phyloP scores from a whole-genome alignment of 2,113 vertebrate species.

The Oreochromis niloticus region DNA sequence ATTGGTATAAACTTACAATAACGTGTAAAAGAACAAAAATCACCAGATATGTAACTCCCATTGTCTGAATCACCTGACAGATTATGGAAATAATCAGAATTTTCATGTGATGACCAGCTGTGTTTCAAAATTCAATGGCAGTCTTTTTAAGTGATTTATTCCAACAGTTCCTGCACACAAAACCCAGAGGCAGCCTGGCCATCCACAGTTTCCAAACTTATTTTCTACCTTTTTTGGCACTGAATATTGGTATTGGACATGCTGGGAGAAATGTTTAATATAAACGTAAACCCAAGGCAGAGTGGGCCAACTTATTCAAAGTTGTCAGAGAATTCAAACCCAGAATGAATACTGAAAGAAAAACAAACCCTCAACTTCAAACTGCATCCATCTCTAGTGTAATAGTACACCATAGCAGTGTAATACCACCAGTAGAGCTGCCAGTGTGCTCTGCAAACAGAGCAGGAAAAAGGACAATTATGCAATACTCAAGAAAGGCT shows the following conservation, averaged over 20 bases:
- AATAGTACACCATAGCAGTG: background rate
- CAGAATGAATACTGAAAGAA: background rate
- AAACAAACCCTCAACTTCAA: background rate
- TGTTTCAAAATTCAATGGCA: background rate
- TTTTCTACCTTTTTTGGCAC: background rate
- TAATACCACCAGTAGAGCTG: background rate
- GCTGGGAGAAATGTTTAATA: background rate
- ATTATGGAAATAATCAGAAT: background rate
- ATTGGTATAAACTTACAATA: background rate
- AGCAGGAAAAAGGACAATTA: background rate
- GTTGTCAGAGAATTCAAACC: background rate
- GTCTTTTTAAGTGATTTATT: background rate
- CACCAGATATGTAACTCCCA: background rate
- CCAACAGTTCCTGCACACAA: background rate
- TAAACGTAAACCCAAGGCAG: background rate
- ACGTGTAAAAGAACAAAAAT: background rate
- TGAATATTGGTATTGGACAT: background rate
- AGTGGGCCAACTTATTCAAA: background rate
- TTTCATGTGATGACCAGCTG: background rate
- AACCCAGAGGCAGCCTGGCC: background rate
- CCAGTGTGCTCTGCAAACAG: background rate
- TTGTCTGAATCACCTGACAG: background rate
- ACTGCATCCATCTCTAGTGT: background rate
- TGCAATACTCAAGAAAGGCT: background rate
- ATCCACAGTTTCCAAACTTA: background rate